A percentile compares a stretch with the other conserved stretches of the same genome.
Conservation (phyloP, 2,797 vertebrate species). For the Acomys russatus region DNA sequence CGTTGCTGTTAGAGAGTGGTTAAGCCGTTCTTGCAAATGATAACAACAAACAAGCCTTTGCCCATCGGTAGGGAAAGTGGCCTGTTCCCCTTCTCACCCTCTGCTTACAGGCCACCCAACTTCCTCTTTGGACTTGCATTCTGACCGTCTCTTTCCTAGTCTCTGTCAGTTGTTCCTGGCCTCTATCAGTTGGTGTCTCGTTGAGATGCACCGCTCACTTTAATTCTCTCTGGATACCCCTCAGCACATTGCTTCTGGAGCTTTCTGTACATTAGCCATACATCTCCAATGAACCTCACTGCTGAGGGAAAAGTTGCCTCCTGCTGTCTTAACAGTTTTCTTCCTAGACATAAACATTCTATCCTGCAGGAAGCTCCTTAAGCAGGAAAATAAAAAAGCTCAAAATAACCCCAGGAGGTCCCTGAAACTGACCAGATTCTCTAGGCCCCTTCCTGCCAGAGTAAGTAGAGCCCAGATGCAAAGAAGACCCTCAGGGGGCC, state of each 20-base stretch:
- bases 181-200: background rate
- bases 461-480: background rate
- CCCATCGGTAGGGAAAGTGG: background rate
- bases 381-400: background rate
- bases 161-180: background rate
- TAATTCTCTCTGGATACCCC: background rate
- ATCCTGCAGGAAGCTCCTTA: background rate
- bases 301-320: background rate
- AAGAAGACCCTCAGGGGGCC: background rate
- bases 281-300: background rate
- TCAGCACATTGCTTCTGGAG: background rate
- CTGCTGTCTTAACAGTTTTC: background rate
- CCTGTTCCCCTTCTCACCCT: background rate
- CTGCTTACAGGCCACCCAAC: background rate
- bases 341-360: background rate
- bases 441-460: too few relatives aligned
- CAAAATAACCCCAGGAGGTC: background rate
- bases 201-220: fast-evolving
- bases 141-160: background rate
- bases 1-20: too few relatives aligned
- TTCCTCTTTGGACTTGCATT: background rate
- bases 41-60: background rate
- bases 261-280: background rate
- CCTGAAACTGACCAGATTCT: background rate
- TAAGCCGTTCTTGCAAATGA: background rate